A percentile compares a stretch with the other conserved stretches of the same genome.
These are phyloP conservation scores for Psittacus erithacus DNA, from an alignment of 2,113 vertebrate genomes.

Conservation along the genomic window DNA sequence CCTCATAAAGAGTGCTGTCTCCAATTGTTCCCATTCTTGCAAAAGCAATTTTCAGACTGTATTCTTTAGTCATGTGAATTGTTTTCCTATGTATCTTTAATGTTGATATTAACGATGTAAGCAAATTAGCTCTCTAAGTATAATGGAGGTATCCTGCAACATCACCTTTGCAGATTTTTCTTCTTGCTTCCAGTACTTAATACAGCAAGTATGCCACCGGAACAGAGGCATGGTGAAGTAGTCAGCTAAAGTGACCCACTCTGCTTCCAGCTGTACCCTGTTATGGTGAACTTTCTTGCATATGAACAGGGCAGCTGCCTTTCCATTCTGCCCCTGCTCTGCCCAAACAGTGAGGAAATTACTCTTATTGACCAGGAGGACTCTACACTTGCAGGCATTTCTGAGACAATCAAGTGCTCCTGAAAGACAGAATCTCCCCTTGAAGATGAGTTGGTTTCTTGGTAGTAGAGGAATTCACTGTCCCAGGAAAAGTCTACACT, in stretches of 20 bases:
- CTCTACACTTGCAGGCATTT: background rate
- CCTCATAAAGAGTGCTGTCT: background rate
- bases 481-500: background rate
- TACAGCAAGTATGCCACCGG: background rate
- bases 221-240: background rate
- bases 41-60: background rate
- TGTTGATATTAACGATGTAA: background rate
- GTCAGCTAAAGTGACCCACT: background rate
- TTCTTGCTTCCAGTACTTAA: background rate
- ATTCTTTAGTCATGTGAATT: background rate
- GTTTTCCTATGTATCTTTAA: background rate
- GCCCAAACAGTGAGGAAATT: fast-evolving
- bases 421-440: background rate
- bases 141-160: background rate
- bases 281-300: background rate
- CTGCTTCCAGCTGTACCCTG: background rate
- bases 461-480: background rate
- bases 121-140: background rate
- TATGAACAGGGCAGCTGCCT: background rate
- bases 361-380: background rate
- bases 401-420: background rate
- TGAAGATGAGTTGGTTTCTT: background rate
- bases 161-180: background rate
- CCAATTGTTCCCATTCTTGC: background rate
- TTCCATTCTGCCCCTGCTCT: background rate